A percentile compares a stretch with the other conserved stretches of the same genome.
Conservation (phyloP, 2,113 vertebrate species). For the Thermophis baileyi region DNA sequence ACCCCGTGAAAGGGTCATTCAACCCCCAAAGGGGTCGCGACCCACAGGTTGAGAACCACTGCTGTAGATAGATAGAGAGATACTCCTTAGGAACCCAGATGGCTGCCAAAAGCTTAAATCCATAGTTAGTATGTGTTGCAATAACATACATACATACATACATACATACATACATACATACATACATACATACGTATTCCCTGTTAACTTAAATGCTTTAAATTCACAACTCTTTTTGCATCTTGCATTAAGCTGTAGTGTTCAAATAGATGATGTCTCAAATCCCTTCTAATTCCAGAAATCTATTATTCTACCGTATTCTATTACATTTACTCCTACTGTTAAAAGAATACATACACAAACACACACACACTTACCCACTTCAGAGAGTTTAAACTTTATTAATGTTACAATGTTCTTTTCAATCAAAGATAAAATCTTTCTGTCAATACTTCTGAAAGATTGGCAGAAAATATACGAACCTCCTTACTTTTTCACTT, state of each 20-base stretch:
- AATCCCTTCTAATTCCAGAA: background rate
- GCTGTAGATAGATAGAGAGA: too few species aligned
- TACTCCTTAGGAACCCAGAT: background rate
- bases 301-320: background rate
- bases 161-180: too few species aligned
- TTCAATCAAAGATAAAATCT: background rate
- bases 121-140: background rate
- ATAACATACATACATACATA: too few species aligned
- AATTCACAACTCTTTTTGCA: background rate
- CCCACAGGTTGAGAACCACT: too few species aligned
- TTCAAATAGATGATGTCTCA: background rate
- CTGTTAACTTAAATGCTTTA: background rate
- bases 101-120: background rate
- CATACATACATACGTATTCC: too few species aligned
- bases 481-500: background rate
- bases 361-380: background rate
- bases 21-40: too few species aligned
- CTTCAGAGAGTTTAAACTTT: background rate
- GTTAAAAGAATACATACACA: background rate
- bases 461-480: background rate
- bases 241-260: background rate
- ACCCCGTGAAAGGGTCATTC: too few species aligned
- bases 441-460: background rate
- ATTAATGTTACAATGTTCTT: background rate
- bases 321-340: background rate